Conservation (phyloP, 1,140 invertebrate genomes). For the Cotesia typhae region DNA sequence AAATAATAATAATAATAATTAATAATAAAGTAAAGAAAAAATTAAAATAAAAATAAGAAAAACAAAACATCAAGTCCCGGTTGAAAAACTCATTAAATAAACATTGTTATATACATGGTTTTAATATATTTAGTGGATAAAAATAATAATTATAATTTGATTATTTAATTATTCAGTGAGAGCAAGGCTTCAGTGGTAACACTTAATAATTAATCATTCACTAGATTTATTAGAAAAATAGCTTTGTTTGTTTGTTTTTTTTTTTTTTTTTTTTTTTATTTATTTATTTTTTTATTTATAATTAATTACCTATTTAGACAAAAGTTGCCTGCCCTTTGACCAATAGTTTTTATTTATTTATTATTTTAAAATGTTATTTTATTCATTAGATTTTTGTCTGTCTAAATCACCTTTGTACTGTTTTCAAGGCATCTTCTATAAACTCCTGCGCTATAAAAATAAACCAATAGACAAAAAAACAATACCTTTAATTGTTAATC, state of each 20-base stretch:
- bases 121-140: constrained; percentile 37
- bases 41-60: constrained; percentile 26
- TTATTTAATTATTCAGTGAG: constrained; percentile 48
- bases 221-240: constrained; percentile 67
- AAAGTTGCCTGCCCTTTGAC: constrained; percentile 65
- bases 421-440: constrained; percentile 66
- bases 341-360: constrained; percentile 53
- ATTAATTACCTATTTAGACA: constrained; percentile 60
- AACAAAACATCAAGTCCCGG: constrained; percentile 35
- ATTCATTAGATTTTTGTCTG: constrained; percentile 23
- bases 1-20: not conserved
- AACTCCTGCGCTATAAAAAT: constrained; percentile 25
- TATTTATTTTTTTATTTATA: no score
- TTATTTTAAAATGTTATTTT: constrained; percentile 28
- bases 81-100: not conserved
- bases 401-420: constrained; percentile 65
- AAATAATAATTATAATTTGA: constrained; percentile 26
- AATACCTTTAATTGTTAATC: no score
- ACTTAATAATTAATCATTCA: constrained; percentile 61
- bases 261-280: no score
- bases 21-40: no score
- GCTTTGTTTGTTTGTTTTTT: constrained; percentile 43
- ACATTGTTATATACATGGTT: no score
- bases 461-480: not conserved
- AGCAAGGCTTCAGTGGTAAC: constrained; percentile 67